Evolutionary conservation across 1,140 invertebrate genomes (phyloP).

Genomic region (Drosophila funebris): DNA sequence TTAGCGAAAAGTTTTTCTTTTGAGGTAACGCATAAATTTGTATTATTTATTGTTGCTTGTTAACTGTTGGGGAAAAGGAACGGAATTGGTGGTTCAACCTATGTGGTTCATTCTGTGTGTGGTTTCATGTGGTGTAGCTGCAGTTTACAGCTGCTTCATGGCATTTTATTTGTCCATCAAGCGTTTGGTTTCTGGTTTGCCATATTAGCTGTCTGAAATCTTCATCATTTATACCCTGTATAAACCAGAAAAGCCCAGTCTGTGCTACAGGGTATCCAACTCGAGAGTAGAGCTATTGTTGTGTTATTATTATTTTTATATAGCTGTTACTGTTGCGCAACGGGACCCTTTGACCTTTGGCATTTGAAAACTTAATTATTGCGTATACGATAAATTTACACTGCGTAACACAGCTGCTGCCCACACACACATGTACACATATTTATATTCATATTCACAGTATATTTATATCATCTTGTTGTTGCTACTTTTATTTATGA

Average conservation of each 20-base stretch:
- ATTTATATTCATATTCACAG: not conserved
- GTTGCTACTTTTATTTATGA: constrained; percentile 42
- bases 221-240: not conserved
- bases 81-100: not conserved
- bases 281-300: not conserved
- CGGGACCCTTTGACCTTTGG: constrained; percentile 8
- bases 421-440: not conserved
- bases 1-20: constrained; percentile 38
- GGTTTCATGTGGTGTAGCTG: not conserved
- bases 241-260: not conserved
- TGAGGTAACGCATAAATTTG: constrained; percentile 48
- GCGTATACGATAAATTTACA: constrained; percentile 37
- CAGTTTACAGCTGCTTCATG: constrained; percentile 12
- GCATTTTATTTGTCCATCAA: constrained; percentile 9
- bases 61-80: not conserved
- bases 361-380: constrained; percentile 39
- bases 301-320: not conserved
- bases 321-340: not conserved
- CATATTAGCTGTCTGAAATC: not conserved
- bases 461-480: not conserved
- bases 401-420: not conserved
- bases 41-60: constrained; percentile 49
- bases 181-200: not conserved
- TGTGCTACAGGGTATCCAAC: too few species aligned
- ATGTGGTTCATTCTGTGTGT: not conserved